These are phyloP conservation scores for Gordius sp. DNA, from an alignment of 2,888 invertebrate species.

Conservation along the genomic window DNA sequence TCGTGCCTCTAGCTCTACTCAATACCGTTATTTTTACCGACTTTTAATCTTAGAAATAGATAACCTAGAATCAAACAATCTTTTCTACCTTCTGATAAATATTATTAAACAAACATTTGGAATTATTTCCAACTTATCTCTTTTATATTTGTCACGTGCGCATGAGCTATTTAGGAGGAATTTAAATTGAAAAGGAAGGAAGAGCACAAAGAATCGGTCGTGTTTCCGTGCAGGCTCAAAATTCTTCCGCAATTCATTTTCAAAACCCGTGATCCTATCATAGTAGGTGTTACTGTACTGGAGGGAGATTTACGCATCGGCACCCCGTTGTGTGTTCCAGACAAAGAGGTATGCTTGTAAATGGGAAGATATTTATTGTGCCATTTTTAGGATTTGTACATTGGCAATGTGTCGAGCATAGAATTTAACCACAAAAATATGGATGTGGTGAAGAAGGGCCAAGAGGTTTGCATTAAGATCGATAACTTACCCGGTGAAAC, in stretches of 20 bases:
- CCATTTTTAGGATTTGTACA: constrained; percentile 57
- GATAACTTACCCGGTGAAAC: constrained; percentile 88
- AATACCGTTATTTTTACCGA: no score
- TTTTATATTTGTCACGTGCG: no score
- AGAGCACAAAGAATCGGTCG: constrained; percentile 79
- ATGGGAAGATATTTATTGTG: no score
- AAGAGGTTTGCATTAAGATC: constrained; percentile 44
- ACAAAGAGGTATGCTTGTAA: constrained; percentile 56
- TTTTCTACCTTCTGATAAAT: no score
- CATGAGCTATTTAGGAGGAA: no score
- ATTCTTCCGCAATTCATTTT: constrained; percentile 63
- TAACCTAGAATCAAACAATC: no score
- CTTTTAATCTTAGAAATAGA: no score
- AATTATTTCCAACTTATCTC: no score
- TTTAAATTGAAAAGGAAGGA: constrained; percentile 64
- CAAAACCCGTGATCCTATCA: constrained; percentile 91
- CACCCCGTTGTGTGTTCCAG: constrained; percentile 85
- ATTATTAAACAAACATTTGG: no score
- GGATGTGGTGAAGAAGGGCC: constrained; percentile 69
- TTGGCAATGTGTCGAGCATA: constrained; percentile 76
- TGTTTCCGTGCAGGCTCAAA: constrained; percentile 80
- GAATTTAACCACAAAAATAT: constrained; percentile 81
- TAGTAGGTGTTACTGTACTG: constrained; percentile 76
- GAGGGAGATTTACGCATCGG: constrained; percentile 79
- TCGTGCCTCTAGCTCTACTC: no score